phyloP scores from a whole-genome alignment of 1,140 invertebrate species.

The Drosophila mauritiana region DNA sequence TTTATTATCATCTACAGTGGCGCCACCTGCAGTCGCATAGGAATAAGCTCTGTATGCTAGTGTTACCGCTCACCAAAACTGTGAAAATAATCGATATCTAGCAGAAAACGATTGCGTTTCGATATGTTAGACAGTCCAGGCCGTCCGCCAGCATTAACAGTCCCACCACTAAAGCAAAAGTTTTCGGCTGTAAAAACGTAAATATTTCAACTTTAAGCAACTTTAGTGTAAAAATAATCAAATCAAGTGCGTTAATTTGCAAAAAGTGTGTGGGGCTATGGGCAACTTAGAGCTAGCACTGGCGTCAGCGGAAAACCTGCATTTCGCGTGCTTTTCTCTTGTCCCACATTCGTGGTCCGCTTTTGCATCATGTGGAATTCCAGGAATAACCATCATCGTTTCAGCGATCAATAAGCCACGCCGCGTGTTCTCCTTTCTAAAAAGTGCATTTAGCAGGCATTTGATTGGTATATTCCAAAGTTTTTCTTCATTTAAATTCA shows the following conservation, averaged over 20 bases:
- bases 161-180: conserved; percentile 6
- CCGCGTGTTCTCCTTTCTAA: conserved; percentile 8
- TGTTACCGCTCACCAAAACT: not conserved
- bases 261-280: not conserved
- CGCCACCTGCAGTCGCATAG: not conserved
- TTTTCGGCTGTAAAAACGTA: conserved; percentile 41
- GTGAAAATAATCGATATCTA: not conserved
- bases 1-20: not conserved
- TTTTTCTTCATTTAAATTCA: not conserved
- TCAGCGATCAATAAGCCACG: conserved; percentile 1
- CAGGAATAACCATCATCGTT: conserved; percentile 7
- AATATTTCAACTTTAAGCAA: conserved; percentile 32
- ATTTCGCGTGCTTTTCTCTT: not conserved
- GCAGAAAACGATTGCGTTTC: not conserved
- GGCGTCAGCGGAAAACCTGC: too few species aligned
- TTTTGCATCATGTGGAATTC: conserved; percentile 29
- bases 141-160: not conserved
- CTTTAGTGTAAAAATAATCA: not conserved
- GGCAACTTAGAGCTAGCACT: not conserved
- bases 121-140: not conserved
- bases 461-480: not conserved
- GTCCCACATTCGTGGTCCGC: conserved; percentile 5
- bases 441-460: not conserved
- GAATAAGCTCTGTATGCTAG: not conserved
- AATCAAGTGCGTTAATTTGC: conserved; percentile 5